A percentile compares a stretch with the other conserved stretches of the same genome.
phyloP scores from a whole-genome alignment of 1,140 invertebrate genomes.

The Thalassaphorura encarpata region DNA sequence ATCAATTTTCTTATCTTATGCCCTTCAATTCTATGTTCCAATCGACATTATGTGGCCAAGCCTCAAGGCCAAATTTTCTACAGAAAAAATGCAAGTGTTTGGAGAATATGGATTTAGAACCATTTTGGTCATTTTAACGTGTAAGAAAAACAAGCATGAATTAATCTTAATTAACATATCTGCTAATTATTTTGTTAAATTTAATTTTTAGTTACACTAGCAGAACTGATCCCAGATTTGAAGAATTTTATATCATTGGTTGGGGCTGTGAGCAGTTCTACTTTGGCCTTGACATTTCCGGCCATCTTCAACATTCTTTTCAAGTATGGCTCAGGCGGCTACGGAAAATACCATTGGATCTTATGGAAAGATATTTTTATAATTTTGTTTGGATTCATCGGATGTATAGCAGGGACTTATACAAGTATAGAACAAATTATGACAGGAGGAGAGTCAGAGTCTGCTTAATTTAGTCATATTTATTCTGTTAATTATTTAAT shows the following conservation, averaged over 20 bases:
- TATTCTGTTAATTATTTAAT: too few relatives aligned
- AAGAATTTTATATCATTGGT: conserved; percentile 82
- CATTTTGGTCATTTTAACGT: conserved; percentile 58
- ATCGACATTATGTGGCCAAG: conserved; percentile 16
- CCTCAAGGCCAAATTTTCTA: conserved; percentile 39
- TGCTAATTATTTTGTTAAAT: conserved; percentile 1
- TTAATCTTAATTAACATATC: conserved; percentile 15
- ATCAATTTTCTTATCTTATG: conserved; percentile 87
- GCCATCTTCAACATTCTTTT: conserved; percentile 83
- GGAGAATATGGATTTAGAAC: conserved; percentile 68
- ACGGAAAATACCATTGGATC: conserved; percentile 50
- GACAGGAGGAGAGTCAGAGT: too few relatives aligned
- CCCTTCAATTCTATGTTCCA: conserved; percentile 92
- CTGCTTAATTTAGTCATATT: too few relatives aligned
- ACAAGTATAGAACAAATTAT: conserved; percentile 62
- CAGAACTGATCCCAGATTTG: conserved; percentile 71
- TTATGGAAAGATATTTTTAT: conserved; percentile 61
- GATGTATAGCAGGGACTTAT: conserved; percentile 68
- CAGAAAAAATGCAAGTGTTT: conserved; percentile 48
- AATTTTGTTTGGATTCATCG: conserved; percentile 59
- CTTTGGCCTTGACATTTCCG: conserved; percentile 80
- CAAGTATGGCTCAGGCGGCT: conserved; percentile 56
- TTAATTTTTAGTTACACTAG: conserved; percentile 54
- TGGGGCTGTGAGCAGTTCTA: conserved; percentile 78
- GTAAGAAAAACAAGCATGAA: conserved; percentile 58